Conservation (phyloP, 2,113 vertebrate genomes). For the Galeopterus variegatus region DNA sequence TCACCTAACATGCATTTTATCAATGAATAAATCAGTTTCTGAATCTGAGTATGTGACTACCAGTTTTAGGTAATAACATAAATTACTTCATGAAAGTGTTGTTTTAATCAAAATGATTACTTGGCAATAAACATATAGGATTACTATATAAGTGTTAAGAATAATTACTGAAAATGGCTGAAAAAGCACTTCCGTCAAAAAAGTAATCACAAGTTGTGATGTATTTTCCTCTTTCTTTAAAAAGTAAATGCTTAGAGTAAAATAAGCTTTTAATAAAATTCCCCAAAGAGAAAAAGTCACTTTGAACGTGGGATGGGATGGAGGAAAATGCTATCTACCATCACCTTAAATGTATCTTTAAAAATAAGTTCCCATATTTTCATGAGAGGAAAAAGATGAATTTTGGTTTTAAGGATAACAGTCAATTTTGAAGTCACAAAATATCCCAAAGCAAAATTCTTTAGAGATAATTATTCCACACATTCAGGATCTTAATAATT, state of each 20-base stretch:
- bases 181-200: constrained; percentile 18
- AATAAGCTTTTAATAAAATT: constrained; percentile 58
- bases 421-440: constrained; percentile 25
- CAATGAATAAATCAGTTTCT: constrained; percentile 15
- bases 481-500: constrained; percentile 9
- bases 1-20: neutral
- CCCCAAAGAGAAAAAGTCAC: constrained; percentile 6
- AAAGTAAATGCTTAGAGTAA: constrained; percentile 23
- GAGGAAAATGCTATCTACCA: neutral
- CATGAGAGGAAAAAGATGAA: constrained; percentile 3
- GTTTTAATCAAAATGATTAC: constrained; percentile 7
- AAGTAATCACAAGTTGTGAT: constrained; percentile 21
- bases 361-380: constrained; percentile 44
- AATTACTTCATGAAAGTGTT: neutral
- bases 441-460: constrained; percentile 9
- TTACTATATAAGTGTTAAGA: neutral
- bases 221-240: constrained; percentile 31
- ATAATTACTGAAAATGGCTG: neutral
- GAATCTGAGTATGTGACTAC: neutral
- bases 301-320: neutral
- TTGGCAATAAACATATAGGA: neutral
- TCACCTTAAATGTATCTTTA: neutral
- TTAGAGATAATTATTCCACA: neutral
- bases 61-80: neutral
- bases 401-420: neutral